A percentile compares a stretch with the other conserved stretches of the same genome.
phyloP scores from a whole-genome alignment of 2,888 invertebrate genomes.

The Allacma fusca region DNA sequence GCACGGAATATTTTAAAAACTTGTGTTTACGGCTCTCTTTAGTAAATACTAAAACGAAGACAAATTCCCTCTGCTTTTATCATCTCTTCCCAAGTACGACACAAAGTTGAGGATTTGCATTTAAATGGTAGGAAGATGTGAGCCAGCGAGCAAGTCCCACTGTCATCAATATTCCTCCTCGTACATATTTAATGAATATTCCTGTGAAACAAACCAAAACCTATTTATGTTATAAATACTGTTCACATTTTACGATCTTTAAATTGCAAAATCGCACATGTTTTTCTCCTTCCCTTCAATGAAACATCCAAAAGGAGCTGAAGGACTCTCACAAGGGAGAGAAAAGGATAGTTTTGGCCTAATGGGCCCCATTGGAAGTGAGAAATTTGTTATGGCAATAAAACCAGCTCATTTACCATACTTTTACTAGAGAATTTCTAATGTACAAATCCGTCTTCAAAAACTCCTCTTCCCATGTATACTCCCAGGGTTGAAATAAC shows the following conservation, averaged over 20 bases:
- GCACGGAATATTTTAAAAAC: neutral
- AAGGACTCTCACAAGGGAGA: neutral
- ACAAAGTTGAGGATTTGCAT: constrained; percentile 21
- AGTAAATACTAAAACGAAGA: neutral
- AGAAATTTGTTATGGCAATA: too few relatives aligned
- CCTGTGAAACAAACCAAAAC: neutral
- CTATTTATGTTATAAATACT: constrained; percentile 3
- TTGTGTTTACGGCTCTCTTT: neutral
- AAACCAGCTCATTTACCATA: too few relatives aligned
- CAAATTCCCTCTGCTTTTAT: neutral
- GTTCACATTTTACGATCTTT: neutral
- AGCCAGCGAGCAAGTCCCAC: neutral
- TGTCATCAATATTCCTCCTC: neutral
- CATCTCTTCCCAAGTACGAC: constrained; percentile 19
- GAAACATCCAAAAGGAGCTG: neutral
- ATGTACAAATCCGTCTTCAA: too few relatives aligned
- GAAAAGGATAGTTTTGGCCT: too few relatives aligned
- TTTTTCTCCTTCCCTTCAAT: neutral
- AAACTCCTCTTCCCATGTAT: too few relatives aligned
- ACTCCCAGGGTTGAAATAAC: too few relatives aligned
- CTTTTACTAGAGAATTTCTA: too few relatives aligned
- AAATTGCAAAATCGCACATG: constrained; percentile 24
- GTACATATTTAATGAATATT: neutral
- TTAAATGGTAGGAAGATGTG: constrained; percentile 21
- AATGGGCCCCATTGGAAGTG: too few relatives aligned